Percentiles rank a stretch among this genome's conserved stretches.
These are phyloP conservation scores for Coptodon bakossiorum DNA, from an alignment of 2,113 vertebrate genomes.

Conservation along the genomic window DNA sequence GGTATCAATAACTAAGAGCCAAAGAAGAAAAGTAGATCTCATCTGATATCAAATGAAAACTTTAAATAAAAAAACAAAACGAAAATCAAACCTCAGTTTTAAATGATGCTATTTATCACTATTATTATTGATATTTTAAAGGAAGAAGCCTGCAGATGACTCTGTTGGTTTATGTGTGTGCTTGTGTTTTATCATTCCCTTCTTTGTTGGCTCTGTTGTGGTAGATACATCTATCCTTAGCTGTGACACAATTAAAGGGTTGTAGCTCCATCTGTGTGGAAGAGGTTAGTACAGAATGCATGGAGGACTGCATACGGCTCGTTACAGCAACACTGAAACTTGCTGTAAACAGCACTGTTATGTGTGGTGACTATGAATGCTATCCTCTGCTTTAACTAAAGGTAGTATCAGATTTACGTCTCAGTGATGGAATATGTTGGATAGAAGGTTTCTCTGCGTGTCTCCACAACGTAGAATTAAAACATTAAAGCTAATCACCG, in stretches of 20 bases:
- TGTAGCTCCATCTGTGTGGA: background rate
- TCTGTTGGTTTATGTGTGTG: background rate
- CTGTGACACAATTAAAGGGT: background rate
- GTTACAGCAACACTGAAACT: background rate
- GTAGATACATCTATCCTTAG: background rate
- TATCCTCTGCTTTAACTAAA: background rate
- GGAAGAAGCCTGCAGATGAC: background rate
- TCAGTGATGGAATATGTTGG: background rate
- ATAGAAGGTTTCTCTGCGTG: background rate
- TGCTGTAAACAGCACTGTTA: background rate
- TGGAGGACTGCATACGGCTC: background rate
- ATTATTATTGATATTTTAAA: background rate
- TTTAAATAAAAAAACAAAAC: background rate
- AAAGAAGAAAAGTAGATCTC: background rate
- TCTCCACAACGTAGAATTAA: background rate
- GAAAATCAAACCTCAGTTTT: background rate
- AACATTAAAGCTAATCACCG: background rate
- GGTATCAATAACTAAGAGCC: background rate
- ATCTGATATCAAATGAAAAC: background rate
- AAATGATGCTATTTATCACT: background rate
- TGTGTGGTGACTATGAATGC: background rate
- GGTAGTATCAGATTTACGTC: background rate
- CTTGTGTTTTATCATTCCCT: background rate
- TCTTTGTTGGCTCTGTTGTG: background rate
- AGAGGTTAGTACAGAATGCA: background rate